Percentiles rank a stretch among this genome's conserved stretches.
These are phyloP conservation scores for Potamilus streckersoni DNA, from an alignment of 1,140 invertebrate genomes.

Conservation along the genomic window DNA sequence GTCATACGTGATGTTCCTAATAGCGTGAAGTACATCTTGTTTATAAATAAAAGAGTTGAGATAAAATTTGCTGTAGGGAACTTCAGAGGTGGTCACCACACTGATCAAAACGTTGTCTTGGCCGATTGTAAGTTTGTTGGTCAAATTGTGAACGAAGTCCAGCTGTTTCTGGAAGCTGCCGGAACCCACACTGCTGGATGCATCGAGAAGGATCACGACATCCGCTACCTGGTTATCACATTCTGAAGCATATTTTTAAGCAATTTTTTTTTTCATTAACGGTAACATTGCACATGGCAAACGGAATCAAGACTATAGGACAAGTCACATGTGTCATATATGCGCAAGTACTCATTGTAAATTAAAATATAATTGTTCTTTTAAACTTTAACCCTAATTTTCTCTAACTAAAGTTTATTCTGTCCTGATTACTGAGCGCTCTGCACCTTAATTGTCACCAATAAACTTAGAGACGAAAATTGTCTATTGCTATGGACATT, in stretches of 20 bases:
- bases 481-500: no score
- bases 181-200: constrained; percentile 37
- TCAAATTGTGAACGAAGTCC: constrained; percentile 35
- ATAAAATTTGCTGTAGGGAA: constrained; percentile 23
- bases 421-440: no score
- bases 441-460: no score
- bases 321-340: no score
- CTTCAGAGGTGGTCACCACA: constrained; percentile 24
- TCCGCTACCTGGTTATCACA: constrained; percentile 33
- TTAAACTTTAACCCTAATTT: no score
- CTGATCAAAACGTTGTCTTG: constrained; percentile 22
- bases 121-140: constrained; percentile 25
- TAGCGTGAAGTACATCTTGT: constrained; percentile 1
- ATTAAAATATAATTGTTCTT: no score
- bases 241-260: background rate
- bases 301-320: no score
- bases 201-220: constrained; percentile 42
- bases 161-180: constrained; percentile 36
- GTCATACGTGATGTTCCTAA: background rate
- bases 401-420: no score
- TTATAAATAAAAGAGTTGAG: constrained; percentile 20
- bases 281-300: no score
- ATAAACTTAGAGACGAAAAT: no score
- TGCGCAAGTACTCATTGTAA: no score
- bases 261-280: no score